Evolutionary conservation across 2,888 invertebrate species (phyloP).

Genomic region (Phorcus lineatus): DNA sequence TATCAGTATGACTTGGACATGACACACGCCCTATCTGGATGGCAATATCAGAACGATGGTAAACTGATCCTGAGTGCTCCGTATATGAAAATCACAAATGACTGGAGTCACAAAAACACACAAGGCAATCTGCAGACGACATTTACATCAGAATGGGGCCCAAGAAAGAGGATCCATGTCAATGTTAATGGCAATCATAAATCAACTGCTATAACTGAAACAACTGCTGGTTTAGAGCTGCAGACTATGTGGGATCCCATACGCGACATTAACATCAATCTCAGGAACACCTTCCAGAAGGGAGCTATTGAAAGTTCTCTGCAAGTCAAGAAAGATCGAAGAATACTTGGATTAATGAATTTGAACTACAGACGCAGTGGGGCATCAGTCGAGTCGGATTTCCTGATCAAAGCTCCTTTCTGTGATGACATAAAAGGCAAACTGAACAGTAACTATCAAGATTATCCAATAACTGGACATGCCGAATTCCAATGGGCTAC

Average conservation of each 20-base stretch:
- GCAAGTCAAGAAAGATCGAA: slow-evolving; percentile 36
- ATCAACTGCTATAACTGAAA: background rate
- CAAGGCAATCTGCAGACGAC: background rate
- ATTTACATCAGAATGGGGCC: background rate
- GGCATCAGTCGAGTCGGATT: slow-evolving; percentile 36
- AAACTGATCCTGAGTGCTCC: slow-evolving; percentile 47
- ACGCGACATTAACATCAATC: slow-evolving; percentile 30
- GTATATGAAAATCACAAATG: slow-evolving; percentile 34
- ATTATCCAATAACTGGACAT: slow-evolving; percentile 46
- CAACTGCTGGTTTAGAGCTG: background rate
- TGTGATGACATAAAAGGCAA: slow-evolving; percentile 40
- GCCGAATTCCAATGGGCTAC: slow-evolving; percentile 40
- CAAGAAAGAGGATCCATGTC: background rate
- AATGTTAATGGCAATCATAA: background rate
- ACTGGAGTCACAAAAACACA: slow-evolving; percentile 3
- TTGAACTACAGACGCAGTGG: slow-evolving; percentile 41
- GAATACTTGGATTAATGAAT: slow-evolving; percentile 31
- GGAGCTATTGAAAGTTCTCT: slow-evolving; percentile 44
- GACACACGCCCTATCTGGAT: slow-evolving; percentile 39
- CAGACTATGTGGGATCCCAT: slow-evolving; percentile 4
- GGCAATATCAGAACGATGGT: slow-evolving; percentile 51
- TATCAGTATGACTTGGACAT: slow-evolving; percentile 45
- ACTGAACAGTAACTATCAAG: slow-evolving; percentile 37
- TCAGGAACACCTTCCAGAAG: slow-evolving; percentile 49
- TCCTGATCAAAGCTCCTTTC: slow-evolving; percentile 42